Evolutionary conservation across 2,113 vertebrate genomes (phyloP), one percentile per base, ranked within the genome.

Genomic region (Uria lomvia): DNA sequence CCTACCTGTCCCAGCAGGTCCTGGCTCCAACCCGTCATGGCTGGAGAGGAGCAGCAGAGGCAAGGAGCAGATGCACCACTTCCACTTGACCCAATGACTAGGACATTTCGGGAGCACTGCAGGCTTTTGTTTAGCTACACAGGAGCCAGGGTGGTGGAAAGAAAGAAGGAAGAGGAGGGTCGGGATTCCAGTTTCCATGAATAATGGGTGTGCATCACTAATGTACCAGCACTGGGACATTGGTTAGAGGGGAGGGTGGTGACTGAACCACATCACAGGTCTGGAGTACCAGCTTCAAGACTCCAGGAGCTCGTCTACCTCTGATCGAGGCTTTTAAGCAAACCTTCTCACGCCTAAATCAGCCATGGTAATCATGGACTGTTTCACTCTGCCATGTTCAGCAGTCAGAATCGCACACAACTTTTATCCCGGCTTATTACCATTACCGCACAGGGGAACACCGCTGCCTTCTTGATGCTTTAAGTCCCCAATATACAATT

Each of bases 101-200:
- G 15, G 43, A 53, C 4, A 1, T 42, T 55, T 21, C 0, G 1
- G 36, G 40, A 71, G 43, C 27, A 49, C 0, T 2, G 40, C 36
- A 32, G 49, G 58, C 74, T 88, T 50, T 38, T 58, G 23, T 0
- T 1, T 5, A 47, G 59, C 84, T 66, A 60, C 80, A 67, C 26
- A 29, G 74, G 58, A 58, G 10, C 10, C 38, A 76, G 49, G 0
- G 2, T 2, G n/a, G 30, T 0, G 1, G 45, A n/a, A 12, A 90
- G 42, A 58, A 50, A 86, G 47, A 62, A 70, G 55, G 47, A 62
- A 65, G 55, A 77, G 2, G 24, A 81, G 38, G 38, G 75, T 36
- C 6, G 4, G 29, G 55, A 71, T 50, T 76, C 67, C 92, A 42
- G 63, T 42, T 34, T 62, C 17, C 50, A 81, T 72, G 65, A 91